Percentiles rank a stretch among this genome's conserved stretches.
Evolutionary conservation across 2,797 vertebrate species (phyloP).

Genomic region (Thamnophis elegans): DNA sequence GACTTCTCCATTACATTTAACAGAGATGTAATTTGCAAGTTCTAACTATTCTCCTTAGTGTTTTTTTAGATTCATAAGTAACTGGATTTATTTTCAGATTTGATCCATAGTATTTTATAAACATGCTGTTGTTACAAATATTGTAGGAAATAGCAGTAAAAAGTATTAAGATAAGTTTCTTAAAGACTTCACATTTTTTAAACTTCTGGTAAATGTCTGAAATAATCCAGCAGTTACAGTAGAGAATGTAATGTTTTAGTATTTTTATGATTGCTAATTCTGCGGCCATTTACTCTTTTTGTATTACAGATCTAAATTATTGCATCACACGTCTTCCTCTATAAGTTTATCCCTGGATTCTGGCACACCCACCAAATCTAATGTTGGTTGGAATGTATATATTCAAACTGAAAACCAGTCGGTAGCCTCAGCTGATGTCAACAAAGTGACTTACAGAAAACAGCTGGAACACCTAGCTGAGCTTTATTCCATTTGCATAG

Average conservation of each 20-base stretch:
- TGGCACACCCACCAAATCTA: conserved; percentile 77
- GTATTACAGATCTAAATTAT: conserved; percentile 83
- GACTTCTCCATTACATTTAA: background rate
- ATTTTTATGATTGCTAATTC: conserved; percentile 1
- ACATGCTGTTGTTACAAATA: background rate
- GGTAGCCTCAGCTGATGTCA: conserved; percentile 76
- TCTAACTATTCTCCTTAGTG: background rate
- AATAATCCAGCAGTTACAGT: conserved; percentile 13
- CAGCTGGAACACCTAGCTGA: conserved; percentile 85
- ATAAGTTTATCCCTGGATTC: conserved; percentile 66
- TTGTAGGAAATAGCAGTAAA: background rate
- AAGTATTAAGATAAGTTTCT: background rate
- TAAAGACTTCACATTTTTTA: background rate
- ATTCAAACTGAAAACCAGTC: conserved; percentile 75
- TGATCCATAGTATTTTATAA: background rate
- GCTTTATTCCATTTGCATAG: conserved; percentile 89
- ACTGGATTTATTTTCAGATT: background rate
- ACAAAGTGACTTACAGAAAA: conserved; percentile 80
- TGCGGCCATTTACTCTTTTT: conserved; percentile 5
- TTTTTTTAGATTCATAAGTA: background rate
- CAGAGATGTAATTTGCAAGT: background rate
- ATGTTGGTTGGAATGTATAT: conserved; percentile 68
- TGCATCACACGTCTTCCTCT: conserved; percentile 78
- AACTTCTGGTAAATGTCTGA: background rate
- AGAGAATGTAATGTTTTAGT: background rate